These are phyloP conservation scores for Helobdella robusta DNA, from an alignment of 2,888 invertebrate species.

Conservation along the genomic window DNA sequence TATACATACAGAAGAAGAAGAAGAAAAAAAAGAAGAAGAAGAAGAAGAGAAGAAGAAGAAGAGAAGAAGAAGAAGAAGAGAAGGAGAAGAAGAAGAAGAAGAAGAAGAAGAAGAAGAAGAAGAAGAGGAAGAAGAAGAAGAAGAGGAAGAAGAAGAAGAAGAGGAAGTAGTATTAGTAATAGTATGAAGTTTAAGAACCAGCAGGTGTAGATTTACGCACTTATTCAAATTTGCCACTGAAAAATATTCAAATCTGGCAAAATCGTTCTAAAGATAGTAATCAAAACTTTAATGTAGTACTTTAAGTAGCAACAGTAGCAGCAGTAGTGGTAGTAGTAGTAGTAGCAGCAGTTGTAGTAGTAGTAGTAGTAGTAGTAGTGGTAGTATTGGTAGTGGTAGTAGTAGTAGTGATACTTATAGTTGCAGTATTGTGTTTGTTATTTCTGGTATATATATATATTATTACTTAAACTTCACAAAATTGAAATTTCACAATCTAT, in stretches of 20 bases:
- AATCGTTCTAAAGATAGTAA: neutral
- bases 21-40: slow-evolving; percentile 22
- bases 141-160: slow-evolving; percentile 13
- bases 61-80: neutral
- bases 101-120: slow-evolving; percentile 19
- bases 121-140: slow-evolving; percentile 18
- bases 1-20: slow-evolving; percentile 13
- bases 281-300: no score
- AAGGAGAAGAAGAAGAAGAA: slow-evolving; percentile 6
- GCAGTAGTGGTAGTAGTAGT: no score
- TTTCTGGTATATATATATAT: no score
- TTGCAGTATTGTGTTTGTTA: no score
- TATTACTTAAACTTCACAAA: no score
- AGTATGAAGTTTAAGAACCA: neutral
- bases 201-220: neutral
- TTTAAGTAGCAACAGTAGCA: no score
- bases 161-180: neutral
- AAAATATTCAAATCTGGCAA: neutral
- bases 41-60: slow-evolving; percentile 10
- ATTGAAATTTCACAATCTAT: no score
- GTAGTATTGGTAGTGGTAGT: no score
- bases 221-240: neutral
- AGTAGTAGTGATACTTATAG: no score
- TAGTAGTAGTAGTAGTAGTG: no score
- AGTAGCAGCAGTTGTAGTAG: no score